phyloP scores from a whole-genome alignment of 2,888 invertebrate species.

The Tridacna crocea region DNA sequence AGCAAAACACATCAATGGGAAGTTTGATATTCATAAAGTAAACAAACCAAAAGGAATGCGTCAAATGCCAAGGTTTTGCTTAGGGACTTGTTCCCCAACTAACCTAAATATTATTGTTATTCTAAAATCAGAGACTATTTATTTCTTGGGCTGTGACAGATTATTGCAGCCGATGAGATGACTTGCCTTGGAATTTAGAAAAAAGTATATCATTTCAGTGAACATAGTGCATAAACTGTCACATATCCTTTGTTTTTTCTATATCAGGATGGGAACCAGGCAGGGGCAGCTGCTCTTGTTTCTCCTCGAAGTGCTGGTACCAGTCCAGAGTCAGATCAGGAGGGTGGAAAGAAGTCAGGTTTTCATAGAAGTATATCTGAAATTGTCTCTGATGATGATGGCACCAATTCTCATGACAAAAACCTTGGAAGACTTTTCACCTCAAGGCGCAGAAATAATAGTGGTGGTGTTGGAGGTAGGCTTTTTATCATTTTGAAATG shows the following conservation, averaged over 20 bases:
- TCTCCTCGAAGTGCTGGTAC: slow-evolving; percentile 78
- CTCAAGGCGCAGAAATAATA: slow-evolving; percentile 86
- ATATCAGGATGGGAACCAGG: slow-evolving; percentile 45
- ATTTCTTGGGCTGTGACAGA: no score
- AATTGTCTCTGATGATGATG: slow-evolving; percentile 76
- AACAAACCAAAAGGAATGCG: no score
- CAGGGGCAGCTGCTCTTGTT: slow-evolving; percentile 36
- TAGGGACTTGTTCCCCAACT: no score
- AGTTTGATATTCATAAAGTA: no score
- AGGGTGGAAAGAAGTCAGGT: slow-evolving; percentile 69
- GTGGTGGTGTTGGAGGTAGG: slow-evolving; percentile 87
- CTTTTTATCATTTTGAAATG: neutral
- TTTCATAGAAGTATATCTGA: slow-evolving; percentile 83
- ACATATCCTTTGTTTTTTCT: neutral
- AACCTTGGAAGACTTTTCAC: slow-evolving; percentile 66
- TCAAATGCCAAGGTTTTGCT: no score
- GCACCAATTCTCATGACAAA: slow-evolving; percentile 68
- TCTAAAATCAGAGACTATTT: no score
- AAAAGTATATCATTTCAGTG: no score
- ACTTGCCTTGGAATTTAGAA: no score
- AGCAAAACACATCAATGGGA: no score
- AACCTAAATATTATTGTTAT: no score
- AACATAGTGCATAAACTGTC: no score
- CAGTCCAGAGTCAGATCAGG: slow-evolving; percentile 79
- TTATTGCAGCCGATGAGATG: no score